Evolutionary conservation across 2,888 invertebrate species (phyloP).

Genomic region (Ecliptopera silaceata): DNA sequence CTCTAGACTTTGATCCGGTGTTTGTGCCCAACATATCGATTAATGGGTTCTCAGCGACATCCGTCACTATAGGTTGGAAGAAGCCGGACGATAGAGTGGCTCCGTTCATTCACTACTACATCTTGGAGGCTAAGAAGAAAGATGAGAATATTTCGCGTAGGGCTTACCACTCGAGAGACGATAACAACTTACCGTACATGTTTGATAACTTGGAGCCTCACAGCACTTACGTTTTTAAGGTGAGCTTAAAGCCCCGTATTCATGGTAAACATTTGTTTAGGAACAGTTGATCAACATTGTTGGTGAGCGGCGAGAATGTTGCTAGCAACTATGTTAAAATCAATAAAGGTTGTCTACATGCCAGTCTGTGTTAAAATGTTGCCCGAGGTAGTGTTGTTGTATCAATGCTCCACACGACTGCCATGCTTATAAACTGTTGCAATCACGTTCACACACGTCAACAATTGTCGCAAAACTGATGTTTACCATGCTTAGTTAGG

Average conservation of each 20-base stretch:
- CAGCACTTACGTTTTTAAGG: conserved; percentile 91
- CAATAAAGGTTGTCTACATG: too few species aligned
- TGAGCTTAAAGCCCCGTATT: too few species aligned
- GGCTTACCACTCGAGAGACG: conserved; percentile 86
- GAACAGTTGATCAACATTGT: too few species aligned
- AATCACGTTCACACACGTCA: too few species aligned
- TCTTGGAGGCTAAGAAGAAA: conserved; percentile 85
- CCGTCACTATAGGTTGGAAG: conserved; percentile 92
- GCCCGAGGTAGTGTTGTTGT: neutral
- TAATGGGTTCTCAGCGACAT: conserved; percentile 86
- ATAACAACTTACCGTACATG: conserved; percentile 88
- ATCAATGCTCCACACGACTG: too few species aligned
- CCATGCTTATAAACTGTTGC: too few species aligned
- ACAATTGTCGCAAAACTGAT: too few species aligned
- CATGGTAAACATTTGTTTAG: too few species aligned
- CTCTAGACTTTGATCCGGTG: conserved; percentile 88
- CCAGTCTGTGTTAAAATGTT: too few species aligned
- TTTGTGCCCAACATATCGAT: conserved; percentile 91
- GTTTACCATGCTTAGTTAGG: too few species aligned
- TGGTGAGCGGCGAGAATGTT: too few species aligned
- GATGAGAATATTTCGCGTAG: conserved; percentile 78
- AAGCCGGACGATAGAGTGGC: conserved; percentile 84
- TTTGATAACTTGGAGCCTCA: conserved; percentile 90
- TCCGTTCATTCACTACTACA: conserved; percentile 89
- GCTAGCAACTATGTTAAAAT: too few species aligned